Evolutionary conservation across 92 coral and sea anemone genomes (phyloP), one percentile per base, ranked within the genome.

Genomic region (Muricea muricata): DNA sequence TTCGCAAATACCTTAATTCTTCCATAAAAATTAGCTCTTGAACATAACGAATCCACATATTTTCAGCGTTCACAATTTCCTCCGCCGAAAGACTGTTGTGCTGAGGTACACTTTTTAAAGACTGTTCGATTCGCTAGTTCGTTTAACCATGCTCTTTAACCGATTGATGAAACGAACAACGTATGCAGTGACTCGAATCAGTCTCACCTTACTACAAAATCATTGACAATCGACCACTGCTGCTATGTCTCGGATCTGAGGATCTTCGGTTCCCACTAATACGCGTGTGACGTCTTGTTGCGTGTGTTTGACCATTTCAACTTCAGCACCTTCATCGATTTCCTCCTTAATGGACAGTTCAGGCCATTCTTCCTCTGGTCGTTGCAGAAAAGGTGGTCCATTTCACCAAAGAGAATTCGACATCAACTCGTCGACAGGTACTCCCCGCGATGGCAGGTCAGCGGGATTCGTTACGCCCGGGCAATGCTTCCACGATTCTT

Each of bases 101-200:
- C n/a, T n/a, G n/a, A n/a, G n/a, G n/a, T n/a, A n/a, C n/a, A n/a
- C n/a, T n/a, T 9, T 69, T 6, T 7, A 6, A 32, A 31, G 46
- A 24, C 48, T 67, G 41, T 60, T 58, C n/a, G n/a, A n/a, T n/a
- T n/a, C 74, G 31, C 35, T 69, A 48, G 68, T 81, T 18, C 40
- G 46, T 23, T 69, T 69, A 30, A 69, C 52, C 35, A n/a, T 69
- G 46, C 46, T 69, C 79, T 85, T 85, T 30, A 89, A 80, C 12
- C 75, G 85, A 58, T 35, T 50, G 33, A 85, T 65, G 56, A 89
- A 85, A 20, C 80, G 50, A 32, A 31, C 26, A 23, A 88, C 85
- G 65, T 84, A 85, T 32, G 84, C 90, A 14, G 93, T 87, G 37
- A 90, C 90, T 12, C 86, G 86, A 23, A 87, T 84, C 52, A 83